Base-by-base conservation (phyloP, 2,888 invertebrate species). In the Stictocephala bisonia region DNA sequence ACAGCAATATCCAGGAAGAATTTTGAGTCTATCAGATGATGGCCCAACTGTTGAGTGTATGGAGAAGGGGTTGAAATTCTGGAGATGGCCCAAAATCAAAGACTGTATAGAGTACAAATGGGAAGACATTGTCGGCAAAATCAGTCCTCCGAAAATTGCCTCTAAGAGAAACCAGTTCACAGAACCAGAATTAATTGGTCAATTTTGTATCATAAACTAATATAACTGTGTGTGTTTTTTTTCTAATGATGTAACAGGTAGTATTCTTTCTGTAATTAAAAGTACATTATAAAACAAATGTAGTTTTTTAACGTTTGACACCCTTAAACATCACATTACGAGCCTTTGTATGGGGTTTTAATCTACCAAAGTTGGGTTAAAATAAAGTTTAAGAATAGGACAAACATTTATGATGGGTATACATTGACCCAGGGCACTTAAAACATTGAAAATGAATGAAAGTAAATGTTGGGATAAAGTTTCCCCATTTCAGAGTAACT, bases 51-150 rank as follows among this genome's bases (percentile, higher is more conserved):
- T 69, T 20, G 68, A 73, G 29, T 71, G 71, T 22, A 71, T 71
- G 71, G 64, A 71, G 50, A 71, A 64, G 35, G 48, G 15, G n/a
- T 18, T 73, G 13, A 73, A 73, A 35, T 73, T 69, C 68, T 73
- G 73, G 73, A 56, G 68, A 18, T 73, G 73, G 73, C 73, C 68
- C 20, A 58, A 73, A 50, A n/a, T n/a, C n/a, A 73, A 73, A 26
- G 66, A 66, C 50, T 9, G 9, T 26, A 24, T 72, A 15, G n/a
- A 26, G n/a, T 73, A 73, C 44, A 60, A 73, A 68, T 73, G 73
- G 73, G 67, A 69, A 29, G 73, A 73, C 29, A 31, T 73, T 35
- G 56, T 41, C 29, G n/a, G 35, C 11, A 73, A 73, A 44, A 73
- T 73, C 18, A 58, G 69, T 26, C 68, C 68, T 18, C 68, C 68